Evolutionary conservation across 92 coral and sea anemone genomes (phyloP).

Genomic region (Isaurus tuberculatus): DNA sequence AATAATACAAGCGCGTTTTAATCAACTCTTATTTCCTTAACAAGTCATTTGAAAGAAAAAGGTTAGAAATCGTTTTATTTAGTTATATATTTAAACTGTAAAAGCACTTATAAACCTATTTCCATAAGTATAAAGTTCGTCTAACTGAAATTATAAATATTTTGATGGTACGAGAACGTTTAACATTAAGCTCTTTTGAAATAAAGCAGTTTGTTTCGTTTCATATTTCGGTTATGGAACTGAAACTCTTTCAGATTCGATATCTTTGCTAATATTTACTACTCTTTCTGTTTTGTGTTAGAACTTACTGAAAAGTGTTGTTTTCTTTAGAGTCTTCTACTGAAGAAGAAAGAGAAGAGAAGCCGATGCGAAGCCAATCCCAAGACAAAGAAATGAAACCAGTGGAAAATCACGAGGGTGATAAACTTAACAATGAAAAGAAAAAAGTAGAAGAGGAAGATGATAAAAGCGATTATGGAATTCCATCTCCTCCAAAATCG

Average conservation of each 20-base stretch:
- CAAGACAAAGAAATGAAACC: conserved; percentile 5
- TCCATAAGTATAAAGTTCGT: not conserved
- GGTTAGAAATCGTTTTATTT: not conserved
- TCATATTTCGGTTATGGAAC: not conserved
- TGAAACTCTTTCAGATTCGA: not conserved
- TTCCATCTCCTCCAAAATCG: conserved; percentile 41
- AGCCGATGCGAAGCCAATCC: not conserved
- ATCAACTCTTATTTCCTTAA: not conserved
- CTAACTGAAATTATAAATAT: not conserved
- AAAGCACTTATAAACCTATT: not conserved
- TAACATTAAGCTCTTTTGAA: not conserved
- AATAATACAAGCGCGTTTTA: not conserved
- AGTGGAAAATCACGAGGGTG: not conserved
- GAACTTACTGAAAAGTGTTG: not conserved
- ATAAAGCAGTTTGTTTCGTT: not conserved
- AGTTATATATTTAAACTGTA: not conserved
- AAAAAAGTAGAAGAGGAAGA: not conserved
- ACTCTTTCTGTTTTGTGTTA: not conserved
- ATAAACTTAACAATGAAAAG: not conserved
- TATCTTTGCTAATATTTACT: not conserved
- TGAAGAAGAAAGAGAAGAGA: not conserved
- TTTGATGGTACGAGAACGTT: not conserved
- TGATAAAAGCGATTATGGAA: conserved; percentile 5
- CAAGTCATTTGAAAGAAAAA: not conserved
- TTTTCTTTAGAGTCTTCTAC: conserved; percentile 2